Evolutionary conservation across 2,888 invertebrate species (phyloP).

Genomic region (Ophraella communa): DNA sequence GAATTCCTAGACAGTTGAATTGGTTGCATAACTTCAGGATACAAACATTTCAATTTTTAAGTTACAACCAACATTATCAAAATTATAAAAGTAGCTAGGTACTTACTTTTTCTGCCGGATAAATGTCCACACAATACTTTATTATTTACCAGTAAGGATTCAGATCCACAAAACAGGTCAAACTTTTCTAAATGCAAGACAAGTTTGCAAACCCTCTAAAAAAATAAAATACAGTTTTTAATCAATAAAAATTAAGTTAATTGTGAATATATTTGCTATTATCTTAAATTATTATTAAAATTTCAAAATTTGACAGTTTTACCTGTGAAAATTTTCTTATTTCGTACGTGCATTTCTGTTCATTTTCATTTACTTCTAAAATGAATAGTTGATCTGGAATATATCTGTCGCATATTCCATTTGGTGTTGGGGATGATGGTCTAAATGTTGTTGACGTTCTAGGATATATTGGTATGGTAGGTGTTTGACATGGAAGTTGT

Average conservation of each 20-base stretch:
- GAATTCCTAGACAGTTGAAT: too few relatives aligned
- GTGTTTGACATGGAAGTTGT: slow-evolving; percentile 54
- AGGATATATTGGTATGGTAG: slow-evolving; percentile 36
- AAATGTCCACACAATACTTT: slow-evolving; percentile 52
- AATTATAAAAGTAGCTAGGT: slow-evolving; percentile 7
- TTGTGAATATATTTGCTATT: background rate
- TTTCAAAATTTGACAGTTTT: slow-evolving; percentile 16
- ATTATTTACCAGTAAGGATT: slow-evolving; percentile 51
- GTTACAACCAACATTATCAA: too few relatives aligned
- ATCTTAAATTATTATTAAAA: too few relatives aligned
- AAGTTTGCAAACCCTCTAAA: slow-evolving; percentile 53
- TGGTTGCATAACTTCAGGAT: too few relatives aligned
- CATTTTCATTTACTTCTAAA: slow-evolving; percentile 39
- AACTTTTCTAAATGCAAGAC: slow-evolving; percentile 51
- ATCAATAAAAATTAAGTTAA: too few relatives aligned
- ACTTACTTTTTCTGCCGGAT: slow-evolving; percentile 51
- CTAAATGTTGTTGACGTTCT: slow-evolving; percentile 19
- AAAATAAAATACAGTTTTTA: slow-evolving; percentile 13
- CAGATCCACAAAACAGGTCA: slow-evolving; percentile 51
- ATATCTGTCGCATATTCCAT: slow-evolving; percentile 43
- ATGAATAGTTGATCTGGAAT: slow-evolving; percentile 47
- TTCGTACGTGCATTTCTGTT: slow-evolving; percentile 28
- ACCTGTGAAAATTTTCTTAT: slow-evolving; percentile 40
- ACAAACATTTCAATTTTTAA: too few relatives aligned
- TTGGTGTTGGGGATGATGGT: background rate